These are phyloP conservation scores for Ditylenchus dipsaci DNA, from an alignment of 1,140 invertebrate genomes.

Conservation along the genomic window DNA sequence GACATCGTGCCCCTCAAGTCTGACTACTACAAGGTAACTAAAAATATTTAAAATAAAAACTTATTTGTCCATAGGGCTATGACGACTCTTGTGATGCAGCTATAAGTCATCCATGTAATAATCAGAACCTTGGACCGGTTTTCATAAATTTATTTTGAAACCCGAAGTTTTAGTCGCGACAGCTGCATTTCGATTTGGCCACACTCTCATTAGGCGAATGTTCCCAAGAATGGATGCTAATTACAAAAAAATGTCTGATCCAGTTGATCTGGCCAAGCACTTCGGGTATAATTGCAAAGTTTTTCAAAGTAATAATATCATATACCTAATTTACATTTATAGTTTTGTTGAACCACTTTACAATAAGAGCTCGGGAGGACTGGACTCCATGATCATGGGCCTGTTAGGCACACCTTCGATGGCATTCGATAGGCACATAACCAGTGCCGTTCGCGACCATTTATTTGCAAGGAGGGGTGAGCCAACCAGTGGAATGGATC, in stretches of 20 bases:
- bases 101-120: constrained; percentile 43
- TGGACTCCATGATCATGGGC: constrained; percentile 44
- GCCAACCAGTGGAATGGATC: constrained; percentile 42
- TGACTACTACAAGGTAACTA: constrained; percentile 39
- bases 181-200: constrained; percentile 59
- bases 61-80: constrained; percentile 22
- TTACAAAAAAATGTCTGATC: constrained; percentile 46
- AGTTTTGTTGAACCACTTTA: constrained; percentile 42
- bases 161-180: constrained; percentile 30
- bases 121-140: constrained; percentile 6
- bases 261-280: constrained; percentile 48
- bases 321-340: no score
- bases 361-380: constrained; percentile 39
- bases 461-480: constrained; percentile 42
- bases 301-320: no score
- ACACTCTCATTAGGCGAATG: constrained; percentile 64
- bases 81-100: constrained; percentile 43
- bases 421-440: constrained; percentile 54
- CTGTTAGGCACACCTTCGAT: constrained; percentile 50
- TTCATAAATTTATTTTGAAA: not conserved
- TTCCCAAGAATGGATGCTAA: constrained; percentile 47
- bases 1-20: constrained; percentile 42
- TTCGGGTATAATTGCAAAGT: constrained; percentile 19
- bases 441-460: constrained; percentile 46
- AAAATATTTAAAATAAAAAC: not conserved